Evolutionary conservation across 1,140 invertebrate species (phyloP), one percentile per base, ranked within the genome.

Genomic region (Ephestia elutella): DNA sequence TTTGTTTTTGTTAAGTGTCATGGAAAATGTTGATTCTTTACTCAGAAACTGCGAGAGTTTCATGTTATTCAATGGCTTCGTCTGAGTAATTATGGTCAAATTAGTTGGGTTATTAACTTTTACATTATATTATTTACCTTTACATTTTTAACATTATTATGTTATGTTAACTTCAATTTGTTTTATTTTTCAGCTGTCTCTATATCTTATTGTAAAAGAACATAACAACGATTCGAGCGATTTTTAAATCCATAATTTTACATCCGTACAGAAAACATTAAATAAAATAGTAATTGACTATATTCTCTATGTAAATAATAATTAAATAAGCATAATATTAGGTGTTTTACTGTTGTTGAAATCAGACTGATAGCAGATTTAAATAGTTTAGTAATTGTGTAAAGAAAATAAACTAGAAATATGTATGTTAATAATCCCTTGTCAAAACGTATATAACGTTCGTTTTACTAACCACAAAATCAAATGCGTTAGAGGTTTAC

Each of bases 331-430:
- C 65, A 69, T 55, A 57, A 30, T 54, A 65, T 63, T 7, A 32
- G 54, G 65, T 70, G 63, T 28, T 11, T 69, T 72, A 75, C 44
- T 67, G 64, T 75, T 78, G 75, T 77, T 80, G 54, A 75, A 63
- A 68, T 68, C 73, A 78, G 77, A 80, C 77, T 80, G 77, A 80
- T 80, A 78, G 62, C 58, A 53, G 60, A 57, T 68, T 62, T 68
- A 66, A 59, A 63, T 60, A 62, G 57, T 44, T 50, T 62, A 59
- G 57, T 25, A 49, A 50, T 49, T 25, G 18, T 56, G 18, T 56
- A 56, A 25, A 50, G 2, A 20, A 49, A 50, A 50, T 50, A 50
- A 50, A 20, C 20, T 20, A 9, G 1, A 21, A 7, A 53, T 53
- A 20, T 53, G 15, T 18, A 8, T 50, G 20, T 50, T 25, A 25